Evolutionary conservation across 2,888 invertebrate species (phyloP), one percentile per base, ranked within the genome.

Genomic region (Microplitis deprimator): DNA sequence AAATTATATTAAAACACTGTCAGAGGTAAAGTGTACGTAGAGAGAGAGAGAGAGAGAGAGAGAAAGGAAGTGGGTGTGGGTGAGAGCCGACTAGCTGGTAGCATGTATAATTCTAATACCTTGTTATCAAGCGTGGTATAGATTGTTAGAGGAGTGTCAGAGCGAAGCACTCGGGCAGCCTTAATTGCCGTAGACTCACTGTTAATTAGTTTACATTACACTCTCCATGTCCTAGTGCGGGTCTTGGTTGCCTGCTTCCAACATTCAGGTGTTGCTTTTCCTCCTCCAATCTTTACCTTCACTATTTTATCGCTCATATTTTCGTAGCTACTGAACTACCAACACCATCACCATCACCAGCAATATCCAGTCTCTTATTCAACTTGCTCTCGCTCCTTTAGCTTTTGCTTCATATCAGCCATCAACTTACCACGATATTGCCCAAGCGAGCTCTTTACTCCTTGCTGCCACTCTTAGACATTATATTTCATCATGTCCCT

Each of bases 151-250:
- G 81, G 81, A 84, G 87, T 86, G 87, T 88, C 88, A 87, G 87
- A 84, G 87, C 83, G 84, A 87, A 80, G 86, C 86, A 88, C 88
- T 88, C 84, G 82, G 82, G 83, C 85, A 84, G 83, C 86, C 88
- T 88, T 89, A 88, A 89, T 89, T 89, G 87, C 87, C 84, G 84
- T 84, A 87, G 88, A 88, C 88, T 87, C 86, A 83, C 83, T 88
- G 85, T 86, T 89, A 89, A 89, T 89, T 89, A 89, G 89, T 89
- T 89, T 89, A 89, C 89, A 88, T 89, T 89, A 88, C 87, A 86
- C 87, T 87, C 86, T 86, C 86, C 81, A 84, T 85, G 83, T 86
- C 85, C 85, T 83, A 50, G 50, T 73, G 59, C 71, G 70, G 79
- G 75, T 72, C 75, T 79, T 68, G 72, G 79, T 77, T 79, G 79